Percentiles rank a stretch among this genome's conserved stretches.
Evolutionary conservation across 92 coral and sea anemone genomes (phyloP).

Genomic region (Epizoanthus scotinus): DNA sequence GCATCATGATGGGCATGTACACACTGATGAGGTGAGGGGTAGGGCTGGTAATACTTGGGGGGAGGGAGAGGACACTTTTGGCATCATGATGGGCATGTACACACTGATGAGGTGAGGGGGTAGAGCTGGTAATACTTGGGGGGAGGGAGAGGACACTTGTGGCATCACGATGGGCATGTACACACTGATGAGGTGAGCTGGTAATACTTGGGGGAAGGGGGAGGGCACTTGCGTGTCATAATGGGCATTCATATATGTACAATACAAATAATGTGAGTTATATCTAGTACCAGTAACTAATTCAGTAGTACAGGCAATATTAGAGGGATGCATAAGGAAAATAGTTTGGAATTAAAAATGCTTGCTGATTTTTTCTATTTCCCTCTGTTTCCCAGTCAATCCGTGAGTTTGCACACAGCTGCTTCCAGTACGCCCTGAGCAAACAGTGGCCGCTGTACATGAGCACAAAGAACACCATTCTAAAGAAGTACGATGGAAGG

Average conservation of each 20-base stretch:
- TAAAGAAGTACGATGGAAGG: conserved; percentile 96
- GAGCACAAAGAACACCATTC: conserved; percentile 98
- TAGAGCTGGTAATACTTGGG: too few species aligned
- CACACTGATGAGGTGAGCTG: too few species aligned
- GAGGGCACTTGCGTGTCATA: too few species aligned
- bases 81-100: too few species aligned
- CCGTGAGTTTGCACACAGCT: conserved; percentile 99
- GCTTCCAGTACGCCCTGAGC: conserved; percentile 88
- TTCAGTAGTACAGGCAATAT: too few species aligned
- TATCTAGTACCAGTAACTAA: too few species aligned
- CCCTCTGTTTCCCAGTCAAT: conserved; percentile 66
- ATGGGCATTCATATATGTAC: conserved; percentile 41
- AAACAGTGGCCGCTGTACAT: conserved; percentile 95
- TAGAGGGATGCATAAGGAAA: background rate
- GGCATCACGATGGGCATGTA: conserved; percentile 95
- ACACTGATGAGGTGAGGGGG: too few species aligned
- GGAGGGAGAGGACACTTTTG: too few species aligned
- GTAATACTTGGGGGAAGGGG: too few species aligned
- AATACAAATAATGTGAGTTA: conserved; percentile 90
- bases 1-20: too few species aligned
- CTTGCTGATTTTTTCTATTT: background rate
- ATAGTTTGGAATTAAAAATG: background rate
- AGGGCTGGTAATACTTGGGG: too few species aligned
- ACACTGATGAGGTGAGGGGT: too few species aligned
- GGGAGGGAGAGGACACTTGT: conserved; percentile 61